phyloP scores from a whole-genome alignment of 1,140 invertebrate species.

The Danaus plexippus region DNA sequence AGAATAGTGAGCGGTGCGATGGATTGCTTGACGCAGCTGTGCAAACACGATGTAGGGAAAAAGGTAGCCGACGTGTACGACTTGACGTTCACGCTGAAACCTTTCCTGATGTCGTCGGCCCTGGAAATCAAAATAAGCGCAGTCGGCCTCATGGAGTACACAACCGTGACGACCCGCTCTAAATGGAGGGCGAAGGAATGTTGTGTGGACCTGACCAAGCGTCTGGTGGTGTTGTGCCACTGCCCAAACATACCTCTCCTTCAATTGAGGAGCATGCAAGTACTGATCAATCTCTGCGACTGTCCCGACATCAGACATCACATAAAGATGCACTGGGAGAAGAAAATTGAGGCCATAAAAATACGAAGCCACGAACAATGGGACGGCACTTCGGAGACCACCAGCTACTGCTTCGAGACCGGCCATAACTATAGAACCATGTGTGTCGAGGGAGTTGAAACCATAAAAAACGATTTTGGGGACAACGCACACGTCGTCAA shows the following conservation, averaged over 20 bases:
- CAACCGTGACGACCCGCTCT: slow-evolving; percentile 49
- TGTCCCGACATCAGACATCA: slow-evolving; percentile 48
- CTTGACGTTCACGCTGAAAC: slow-evolving; percentile 33
- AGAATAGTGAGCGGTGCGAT: slow-evolving; percentile 40
- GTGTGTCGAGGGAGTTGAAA: slow-evolving; percentile 45
- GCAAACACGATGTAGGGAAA: slow-evolving; percentile 48
- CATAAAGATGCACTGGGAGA: slow-evolving; percentile 39
- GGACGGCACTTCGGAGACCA: slow-evolving; percentile 52
- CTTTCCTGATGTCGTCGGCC: slow-evolving; percentile 20
- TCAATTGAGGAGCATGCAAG: slow-evolving; percentile 48
- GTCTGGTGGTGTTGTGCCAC: slow-evolving; percentile 32
- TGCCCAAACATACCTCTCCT: slow-evolving; percentile 34
- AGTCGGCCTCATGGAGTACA: slow-evolving; percentile 41
- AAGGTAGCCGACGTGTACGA: slow-evolving; percentile 47
- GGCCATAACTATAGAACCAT: slow-evolving; percentile 52
- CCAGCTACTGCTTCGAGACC: slow-evolving; percentile 41
- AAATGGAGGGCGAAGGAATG: slow-evolving; percentile 60
- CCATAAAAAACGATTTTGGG: slow-evolving; percentile 45
- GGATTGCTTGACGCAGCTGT: slow-evolving; percentile 55
- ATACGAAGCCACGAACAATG: slow-evolving; percentile 51
- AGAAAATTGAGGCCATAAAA: slow-evolving; percentile 30
- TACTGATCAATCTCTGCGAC: slow-evolving; percentile 57
- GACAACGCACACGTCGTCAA: slow-evolving; percentile 40
- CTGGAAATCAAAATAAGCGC: slow-evolving; percentile 45
- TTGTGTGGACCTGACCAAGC: slow-evolving; percentile 31